Evolutionary conservation across 2,797 vertebrate genomes (phyloP).

Genomic region (Otolemur crassicaudatus): DNA sequence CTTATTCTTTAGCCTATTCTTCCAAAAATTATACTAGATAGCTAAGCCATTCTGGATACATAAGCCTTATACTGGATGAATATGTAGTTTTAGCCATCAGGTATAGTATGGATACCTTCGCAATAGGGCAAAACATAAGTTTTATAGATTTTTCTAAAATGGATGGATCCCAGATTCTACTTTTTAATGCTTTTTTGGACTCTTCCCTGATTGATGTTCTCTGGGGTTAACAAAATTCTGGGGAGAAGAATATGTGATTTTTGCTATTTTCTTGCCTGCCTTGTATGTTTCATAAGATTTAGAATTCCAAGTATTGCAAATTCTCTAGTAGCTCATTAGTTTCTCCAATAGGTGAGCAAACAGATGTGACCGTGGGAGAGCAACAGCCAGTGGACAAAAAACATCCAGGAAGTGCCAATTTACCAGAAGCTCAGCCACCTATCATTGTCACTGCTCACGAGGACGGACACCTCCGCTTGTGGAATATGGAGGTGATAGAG

Average conservation of each 20-base stretch:
- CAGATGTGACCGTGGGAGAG: not conserved
- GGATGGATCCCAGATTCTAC: not conserved
- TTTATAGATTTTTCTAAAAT: not conserved
- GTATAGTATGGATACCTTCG: not conserved
- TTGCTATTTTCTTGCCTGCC: not conserved
- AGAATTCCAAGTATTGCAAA: not conserved
- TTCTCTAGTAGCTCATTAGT: not conserved
- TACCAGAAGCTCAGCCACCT: slow-evolving; percentile 46
- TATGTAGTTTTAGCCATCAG: not conserved
- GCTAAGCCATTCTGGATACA: not conserved
- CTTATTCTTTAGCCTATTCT: not conserved
- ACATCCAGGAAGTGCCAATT: accelerated
- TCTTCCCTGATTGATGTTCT: not conserved
- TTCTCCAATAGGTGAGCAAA: slow-evolving; percentile 53
- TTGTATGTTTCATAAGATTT: not conserved
- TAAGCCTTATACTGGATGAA: not conserved
- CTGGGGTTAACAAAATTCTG: not conserved
- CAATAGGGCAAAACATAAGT: not conserved
- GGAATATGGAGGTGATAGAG: slow-evolving; percentile 81
- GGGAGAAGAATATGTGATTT: not conserved
- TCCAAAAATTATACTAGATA: not conserved
- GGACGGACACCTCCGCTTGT: slow-evolving; percentile 83
- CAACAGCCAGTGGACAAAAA: not conserved
- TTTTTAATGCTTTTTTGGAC: not conserved
- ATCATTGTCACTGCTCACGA: slow-evolving; percentile 85